Base-by-base conservation (phyloP, 92 coral and sea anemone genomes). In the Metridium senile region DNA sequence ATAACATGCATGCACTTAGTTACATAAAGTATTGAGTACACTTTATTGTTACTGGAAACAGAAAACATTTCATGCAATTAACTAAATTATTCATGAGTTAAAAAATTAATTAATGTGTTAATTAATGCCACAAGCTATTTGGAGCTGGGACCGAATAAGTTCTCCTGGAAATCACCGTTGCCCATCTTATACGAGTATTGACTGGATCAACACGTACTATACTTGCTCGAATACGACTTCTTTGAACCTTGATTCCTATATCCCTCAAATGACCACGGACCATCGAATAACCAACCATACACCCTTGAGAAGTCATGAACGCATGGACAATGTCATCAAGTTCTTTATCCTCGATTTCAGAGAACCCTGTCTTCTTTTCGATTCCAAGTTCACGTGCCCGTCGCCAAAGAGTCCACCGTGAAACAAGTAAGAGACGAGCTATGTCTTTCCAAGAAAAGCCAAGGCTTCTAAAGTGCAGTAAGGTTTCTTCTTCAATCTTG, bases 401-500 rank as follows among this genome's bases (percentile, higher is more conserved):
- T 43, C 89, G 84, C 89, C 93, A 88, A 33, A 84, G 17, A 26
- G 93, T 88, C 86, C 93, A 84, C 58, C 86, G 84, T 27, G 89
- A 88, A 34, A 88, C 87, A 51, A 86, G 80, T 45, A 88, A 78
- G 28, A 84, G 86, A 20, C 80, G 73, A 35, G 93, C 89, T 31
- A 88, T 88, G 68, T 84, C 86, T 84, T 75, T 80, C 89, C 93
- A 88, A 75, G 73, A 79, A 71, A 84, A 84, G 72, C 89, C 89
- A 39, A 88, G 85, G 72, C 63, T 75, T 73, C 89, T 76, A 72
- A 89, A 78, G 72, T 89, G 76, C 59, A 89, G 77, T 62, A 85
- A 77, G 62, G 86, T 78, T 58, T 89, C 93, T 58, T 89, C 76
- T 21, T 89, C 82, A 33, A 85, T 85, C 43, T 85, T 81, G 56